A percentile compares a stretch with the other conserved stretches of the same genome.
Conservation (phyloP, 1,140 invertebrate species). For the Diachasma alloeum region DNA sequence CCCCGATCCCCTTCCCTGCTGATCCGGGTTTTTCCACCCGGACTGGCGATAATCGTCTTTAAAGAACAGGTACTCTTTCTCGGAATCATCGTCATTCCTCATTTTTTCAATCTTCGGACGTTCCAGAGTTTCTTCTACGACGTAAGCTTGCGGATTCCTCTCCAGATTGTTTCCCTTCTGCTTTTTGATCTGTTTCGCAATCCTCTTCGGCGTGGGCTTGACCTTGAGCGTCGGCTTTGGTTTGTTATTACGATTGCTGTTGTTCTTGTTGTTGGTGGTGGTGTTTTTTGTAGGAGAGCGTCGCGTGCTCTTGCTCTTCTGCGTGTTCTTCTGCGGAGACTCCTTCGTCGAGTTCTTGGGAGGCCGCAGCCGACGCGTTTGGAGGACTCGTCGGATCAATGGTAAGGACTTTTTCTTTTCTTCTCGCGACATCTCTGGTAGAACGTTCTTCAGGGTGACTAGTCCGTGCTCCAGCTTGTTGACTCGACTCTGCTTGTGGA, state of each 20-base stretch:
- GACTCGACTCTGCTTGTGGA: conserved; percentile 19
- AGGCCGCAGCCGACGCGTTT: not conserved
- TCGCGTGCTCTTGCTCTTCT: not conserved
- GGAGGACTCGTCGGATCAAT: conserved; percentile 1
- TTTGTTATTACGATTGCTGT: not conserved
- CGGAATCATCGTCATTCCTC: too few relatives aligned
- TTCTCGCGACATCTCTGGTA: conserved; percentile 18
- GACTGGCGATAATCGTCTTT: too few relatives aligned
- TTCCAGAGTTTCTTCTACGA: not conserved
- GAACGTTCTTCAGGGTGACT: conserved; percentile 14
- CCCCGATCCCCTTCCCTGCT: too few relatives aligned
- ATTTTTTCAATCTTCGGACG: too few relatives aligned
- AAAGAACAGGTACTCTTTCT: too few relatives aligned
- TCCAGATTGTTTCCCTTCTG: not conserved
- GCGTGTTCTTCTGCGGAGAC: not conserved
- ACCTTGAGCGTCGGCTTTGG: not conserved
- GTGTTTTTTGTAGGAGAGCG: not conserved
- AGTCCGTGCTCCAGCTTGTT: conserved; percentile 27
- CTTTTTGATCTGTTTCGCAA: not conserved
- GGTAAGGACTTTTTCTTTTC: conserved; percentile 29
- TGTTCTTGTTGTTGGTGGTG: not conserved
- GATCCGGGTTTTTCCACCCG: too few relatives aligned
- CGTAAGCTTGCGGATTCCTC: not conserved
- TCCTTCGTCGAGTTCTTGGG: not conserved
- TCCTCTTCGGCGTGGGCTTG: not conserved